Evolutionary conservation across 2,113 vertebrate genomes (phyloP), one percentile per base, ranked within the genome.

Genomic region (Phyllostomus discolor): DNA sequence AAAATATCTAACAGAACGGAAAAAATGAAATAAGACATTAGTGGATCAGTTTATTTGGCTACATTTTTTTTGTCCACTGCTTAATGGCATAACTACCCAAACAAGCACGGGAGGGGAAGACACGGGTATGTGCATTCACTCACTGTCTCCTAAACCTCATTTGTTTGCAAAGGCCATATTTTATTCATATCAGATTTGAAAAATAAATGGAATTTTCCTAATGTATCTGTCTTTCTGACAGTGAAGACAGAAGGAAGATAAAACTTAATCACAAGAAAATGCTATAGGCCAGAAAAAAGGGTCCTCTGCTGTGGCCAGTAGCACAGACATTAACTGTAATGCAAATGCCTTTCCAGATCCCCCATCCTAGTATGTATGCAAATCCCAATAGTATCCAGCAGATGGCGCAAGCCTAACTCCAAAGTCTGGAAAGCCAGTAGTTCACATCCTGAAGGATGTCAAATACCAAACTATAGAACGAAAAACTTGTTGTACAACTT

Each of bases 371-470:
- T 41, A 33, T 73, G 15, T 8, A 33, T 91, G 93, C 78, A 94
- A 90, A 79, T 0, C 22, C 69, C 46, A 31, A 41, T 1, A n/a
- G 2, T 0, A 3, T 67, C 96, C 96, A 96, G 91, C 64, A 97
- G 96, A 80, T 95, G 96, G 97, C n/a, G 3, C 2, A 0, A 94
- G 64, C 38, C 62, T 46, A 54, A 90, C 64, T 86, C 73, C 69
- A 79, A 70, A 82, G 41, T 15, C 50, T 62, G 26, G n/a, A 75
- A 88, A 62, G 28, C 14, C 52, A 16, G 15, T 46, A 35, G 24
- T 64, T 78, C 50, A n/a, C 26, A 24, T 79, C 69, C 78, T 26
- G 28, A 43, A 83, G 22, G 35, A 9, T 28, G 33, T 41, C 35
- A 15, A 28, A 67, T 19, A 57, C 10, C 59, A 90, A 90, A 92